Conservation (phyloP, 2,888 invertebrate genomes). For the Drosophila lutescens region DNA sequence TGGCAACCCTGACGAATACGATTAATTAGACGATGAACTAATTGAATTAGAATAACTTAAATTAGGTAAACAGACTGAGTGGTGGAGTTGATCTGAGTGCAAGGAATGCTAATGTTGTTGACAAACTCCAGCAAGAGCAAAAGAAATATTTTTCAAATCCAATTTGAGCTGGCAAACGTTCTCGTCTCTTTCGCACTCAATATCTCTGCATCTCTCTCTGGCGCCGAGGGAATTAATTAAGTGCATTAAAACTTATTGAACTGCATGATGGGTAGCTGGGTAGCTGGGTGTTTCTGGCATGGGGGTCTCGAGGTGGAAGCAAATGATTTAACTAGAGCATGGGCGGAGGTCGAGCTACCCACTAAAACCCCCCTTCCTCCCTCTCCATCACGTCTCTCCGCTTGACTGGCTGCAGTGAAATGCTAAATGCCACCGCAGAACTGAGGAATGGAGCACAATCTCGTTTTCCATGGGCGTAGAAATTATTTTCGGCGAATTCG, state of each 20-base stretch:
- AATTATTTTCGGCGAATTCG: too few relatives aligned
- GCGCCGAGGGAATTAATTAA: slow-evolving; percentile 75
- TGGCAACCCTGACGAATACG: slow-evolving; percentile 46
- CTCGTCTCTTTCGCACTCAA: slow-evolving; percentile 20
- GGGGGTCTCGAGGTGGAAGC: slow-evolving; percentile 39
- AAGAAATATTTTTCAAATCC: slow-evolving; percentile 64
- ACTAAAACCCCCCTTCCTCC: background rate
- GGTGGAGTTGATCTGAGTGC: slow-evolving; percentile 15
- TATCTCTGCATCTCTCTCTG: slow-evolving; percentile 6
- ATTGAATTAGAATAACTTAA: slow-evolving; percentile 80
- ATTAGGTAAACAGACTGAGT: slow-evolving; percentile 69
- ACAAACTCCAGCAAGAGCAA: slow-evolving; percentile 50
- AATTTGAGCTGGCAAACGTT: slow-evolving; percentile 63
- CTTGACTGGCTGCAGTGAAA: slow-evolving; percentile 72
- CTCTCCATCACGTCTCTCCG: slow-evolving; percentile 18
- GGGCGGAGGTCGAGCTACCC: slow-evolving; percentile 14
- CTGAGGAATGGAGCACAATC: slow-evolving; percentile 9
- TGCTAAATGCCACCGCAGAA: slow-evolving; percentile 75
- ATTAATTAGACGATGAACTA: slow-evolving; percentile 75
- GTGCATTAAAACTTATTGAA: slow-evolving; percentile 80
- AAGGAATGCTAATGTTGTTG: slow-evolving; percentile 65
- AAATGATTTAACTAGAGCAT: slow-evolving; percentile 73
- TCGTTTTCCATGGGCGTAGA: background rate
- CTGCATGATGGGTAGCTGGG: slow-evolving; percentile 46
- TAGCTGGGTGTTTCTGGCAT: background rate